These are phyloP conservation scores for Microtus richardsoni DNA, from an alignment of 2,113 vertebrate species.

Conservation along the genomic window DNA sequence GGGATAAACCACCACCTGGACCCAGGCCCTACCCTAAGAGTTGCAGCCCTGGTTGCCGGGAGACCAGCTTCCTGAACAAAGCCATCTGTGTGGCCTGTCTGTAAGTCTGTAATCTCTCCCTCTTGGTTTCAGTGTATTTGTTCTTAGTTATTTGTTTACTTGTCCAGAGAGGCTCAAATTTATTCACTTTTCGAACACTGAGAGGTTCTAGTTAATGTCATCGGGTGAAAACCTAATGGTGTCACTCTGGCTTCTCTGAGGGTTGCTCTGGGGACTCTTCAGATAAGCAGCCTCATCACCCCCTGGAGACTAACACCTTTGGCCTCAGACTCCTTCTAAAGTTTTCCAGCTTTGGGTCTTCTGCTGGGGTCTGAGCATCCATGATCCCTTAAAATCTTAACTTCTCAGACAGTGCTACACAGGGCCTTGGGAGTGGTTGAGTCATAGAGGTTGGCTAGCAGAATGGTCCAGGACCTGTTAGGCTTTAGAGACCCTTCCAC, in stretches of 20 bases:
- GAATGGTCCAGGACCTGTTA: not conserved
- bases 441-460: not conserved
- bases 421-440: not conserved
- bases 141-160: slow-evolving; percentile 23
- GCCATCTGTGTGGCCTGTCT: not conserved
- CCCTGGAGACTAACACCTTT: not conserved
- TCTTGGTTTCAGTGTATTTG: not conserved
- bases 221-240: not conserved
- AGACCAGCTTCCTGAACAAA: not conserved
- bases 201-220: slow-evolving; percentile 22
- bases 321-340: not conserved
- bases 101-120: not conserved
- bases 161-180: slow-evolving; percentile 1
- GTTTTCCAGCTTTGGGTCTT: not conserved
- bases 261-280: not conserved
- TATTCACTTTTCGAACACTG: not conserved
- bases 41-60: not conserved
- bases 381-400: not conserved
- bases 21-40: not conserved
- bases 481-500: not conserved
- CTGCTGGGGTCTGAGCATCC: not conserved
- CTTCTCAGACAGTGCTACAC: too few relatives aligned
- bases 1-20: not conserved
- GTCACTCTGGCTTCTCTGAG: not conserved
- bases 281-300: not conserved